Evolutionary conservation across 2,888 invertebrate species (phyloP).

Genomic region (Agrotis puta): DNA sequence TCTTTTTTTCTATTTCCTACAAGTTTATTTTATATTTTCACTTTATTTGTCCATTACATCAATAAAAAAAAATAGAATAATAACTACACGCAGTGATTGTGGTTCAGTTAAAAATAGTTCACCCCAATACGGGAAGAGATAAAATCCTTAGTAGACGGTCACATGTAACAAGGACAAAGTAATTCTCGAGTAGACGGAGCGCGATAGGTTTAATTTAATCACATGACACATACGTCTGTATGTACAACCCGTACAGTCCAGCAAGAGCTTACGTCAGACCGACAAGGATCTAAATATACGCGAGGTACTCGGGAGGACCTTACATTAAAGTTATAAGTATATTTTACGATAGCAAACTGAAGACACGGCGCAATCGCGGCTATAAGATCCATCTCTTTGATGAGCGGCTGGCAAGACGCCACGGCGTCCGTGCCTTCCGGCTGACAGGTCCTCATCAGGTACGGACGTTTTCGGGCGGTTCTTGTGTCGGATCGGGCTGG

Average conservation of each 20-base stretch:
- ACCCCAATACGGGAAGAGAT: constrained; percentile 59
- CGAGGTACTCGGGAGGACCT: background rate
- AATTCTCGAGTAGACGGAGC: constrained; percentile 9
- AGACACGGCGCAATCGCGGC: too few species aligned
- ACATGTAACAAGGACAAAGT: constrained; percentile 56
- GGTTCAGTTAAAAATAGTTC: constrained; percentile 36
- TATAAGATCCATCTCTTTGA: too few species aligned
- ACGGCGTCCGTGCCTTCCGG: too few species aligned
- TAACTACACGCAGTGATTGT: background rate
- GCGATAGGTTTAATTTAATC: constrained; percentile 16
- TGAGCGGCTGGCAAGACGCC: too few species aligned
- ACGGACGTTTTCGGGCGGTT: too few species aligned
- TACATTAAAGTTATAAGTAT: too few species aligned
- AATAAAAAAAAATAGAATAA: background rate
- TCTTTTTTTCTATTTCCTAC: background rate
- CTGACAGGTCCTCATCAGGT: too few species aligned
- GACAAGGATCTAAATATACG: background rate
- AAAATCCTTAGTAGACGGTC: constrained; percentile 58
- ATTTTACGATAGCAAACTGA: too few species aligned
- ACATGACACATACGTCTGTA: background rate
- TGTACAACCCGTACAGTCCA: background rate
- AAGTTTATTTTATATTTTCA: too few species aligned
- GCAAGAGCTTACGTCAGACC: too few species aligned
- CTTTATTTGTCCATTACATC: too few species aligned
- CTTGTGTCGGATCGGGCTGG: too few species aligned